These are phyloP conservation scores for Toxotes chatareus DNA, from an alignment of 2,113 vertebrate genomes.

Conservation along the genomic window DNA sequence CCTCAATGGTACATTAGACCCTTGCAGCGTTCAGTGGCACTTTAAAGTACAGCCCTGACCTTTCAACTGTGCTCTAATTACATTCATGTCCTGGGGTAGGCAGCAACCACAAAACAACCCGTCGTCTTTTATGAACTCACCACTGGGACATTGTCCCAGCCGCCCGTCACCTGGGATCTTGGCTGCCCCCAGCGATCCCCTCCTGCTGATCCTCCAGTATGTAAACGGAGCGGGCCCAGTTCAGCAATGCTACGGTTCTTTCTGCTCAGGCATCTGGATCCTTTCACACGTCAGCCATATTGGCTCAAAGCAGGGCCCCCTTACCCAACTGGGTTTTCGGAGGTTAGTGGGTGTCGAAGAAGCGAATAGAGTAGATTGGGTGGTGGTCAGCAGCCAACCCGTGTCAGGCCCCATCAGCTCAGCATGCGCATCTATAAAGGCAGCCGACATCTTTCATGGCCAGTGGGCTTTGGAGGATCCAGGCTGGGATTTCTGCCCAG, in stretches of 20 bases:
- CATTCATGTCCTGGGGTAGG: conserved; percentile 81
- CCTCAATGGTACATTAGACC: conserved; percentile 71
- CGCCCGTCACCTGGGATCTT: conserved; percentile 81
- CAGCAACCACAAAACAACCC: conserved; percentile 77
- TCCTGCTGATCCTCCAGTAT: conserved; percentile 68
- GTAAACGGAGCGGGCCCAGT: conserved; percentile 55
- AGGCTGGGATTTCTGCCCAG: conserved; percentile 76
- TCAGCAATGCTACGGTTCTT: conserved; percentile 69
- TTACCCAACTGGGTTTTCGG: conserved; percentile 51
- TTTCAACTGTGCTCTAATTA: conserved; percentile 85
- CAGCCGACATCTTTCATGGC: conserved; percentile 74
- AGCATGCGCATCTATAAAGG: conserved; percentile 74
- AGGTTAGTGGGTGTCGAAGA: conserved; percentile 51
- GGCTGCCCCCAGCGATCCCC: conserved; percentile 74
- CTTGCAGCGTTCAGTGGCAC: conserved; percentile 69
- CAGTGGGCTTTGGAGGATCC: conserved; percentile 67
- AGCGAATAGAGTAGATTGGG: conserved; percentile 44
- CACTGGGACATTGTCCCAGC: conserved; percentile 79
- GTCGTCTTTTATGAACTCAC: conserved; percentile 78
- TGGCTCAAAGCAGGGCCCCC: conserved; percentile 64
- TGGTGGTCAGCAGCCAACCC: conserved; percentile 73
- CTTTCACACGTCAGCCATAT: conserved; percentile 79
- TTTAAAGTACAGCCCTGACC: conserved; percentile 74
- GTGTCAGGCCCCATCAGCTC: conserved; percentile 73
- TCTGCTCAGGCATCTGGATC: conserved; percentile 76